Conservation (phyloP, 1,140 invertebrate species). For the Melanaphis sacchari region DNA sequence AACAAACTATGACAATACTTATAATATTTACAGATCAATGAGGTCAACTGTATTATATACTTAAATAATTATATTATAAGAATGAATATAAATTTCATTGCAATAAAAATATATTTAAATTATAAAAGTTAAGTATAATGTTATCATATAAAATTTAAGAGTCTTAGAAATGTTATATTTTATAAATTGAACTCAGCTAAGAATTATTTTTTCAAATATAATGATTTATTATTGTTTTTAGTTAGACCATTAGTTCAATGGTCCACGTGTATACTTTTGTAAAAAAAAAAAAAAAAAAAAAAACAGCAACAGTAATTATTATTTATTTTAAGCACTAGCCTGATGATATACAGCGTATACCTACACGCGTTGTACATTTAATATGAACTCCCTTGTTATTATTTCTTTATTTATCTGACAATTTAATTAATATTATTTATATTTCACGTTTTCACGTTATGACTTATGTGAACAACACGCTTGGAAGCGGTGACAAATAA, state of each 20-base stretch:
- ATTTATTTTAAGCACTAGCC: background rate
- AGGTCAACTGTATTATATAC: too few species aligned
- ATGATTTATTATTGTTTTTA: background rate
- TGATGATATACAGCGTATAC: too few species aligned
- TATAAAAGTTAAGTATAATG: background rate
- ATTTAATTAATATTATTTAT: too few species aligned
- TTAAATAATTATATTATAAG: too few species aligned
- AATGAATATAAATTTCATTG: too few species aligned
- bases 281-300: background rate
- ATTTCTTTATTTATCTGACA: background rate
- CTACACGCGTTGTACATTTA: background rate
- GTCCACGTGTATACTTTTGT: background rate
- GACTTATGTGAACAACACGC: too few species aligned
- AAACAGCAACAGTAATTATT: background rate
- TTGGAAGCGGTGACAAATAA: too few species aligned
- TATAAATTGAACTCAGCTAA: background rate
- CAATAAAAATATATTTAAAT: too few species aligned
- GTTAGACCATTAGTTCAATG: background rate
- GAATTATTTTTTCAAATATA: background rate
- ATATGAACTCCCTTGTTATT: background rate
- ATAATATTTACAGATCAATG: too few species aligned
- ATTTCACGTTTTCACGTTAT: too few species aligned
- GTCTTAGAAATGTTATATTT: background rate
- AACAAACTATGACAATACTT: too few species aligned
- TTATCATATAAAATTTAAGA: too few species aligned